Percentiles rank a stretch among this genome's conserved stretches.
Evolutionary conservation across 2,797 vertebrate genomes (phyloP).

Genomic region (Rallus crepitans): DNA sequence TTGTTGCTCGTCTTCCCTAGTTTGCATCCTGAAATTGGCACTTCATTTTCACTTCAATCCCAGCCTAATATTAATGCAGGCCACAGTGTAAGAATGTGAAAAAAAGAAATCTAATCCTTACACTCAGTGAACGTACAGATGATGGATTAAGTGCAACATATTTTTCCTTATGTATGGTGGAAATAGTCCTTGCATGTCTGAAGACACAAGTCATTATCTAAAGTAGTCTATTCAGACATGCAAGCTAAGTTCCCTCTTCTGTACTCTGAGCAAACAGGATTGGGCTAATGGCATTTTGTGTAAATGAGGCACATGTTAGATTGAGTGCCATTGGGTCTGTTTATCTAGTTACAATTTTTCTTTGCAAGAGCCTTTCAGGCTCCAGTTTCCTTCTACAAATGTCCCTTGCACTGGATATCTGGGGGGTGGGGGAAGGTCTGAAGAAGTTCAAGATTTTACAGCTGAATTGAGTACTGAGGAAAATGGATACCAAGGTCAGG

Average conservation of each 20-base stretch:
- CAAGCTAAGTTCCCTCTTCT: constrained; percentile 14
- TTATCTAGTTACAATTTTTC: constrained; percentile 15
- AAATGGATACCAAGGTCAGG: constrained; percentile 71
- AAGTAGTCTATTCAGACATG: not conserved
- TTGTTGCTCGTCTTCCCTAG: constrained; percentile 22
- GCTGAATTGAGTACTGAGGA: constrained; percentile 43
- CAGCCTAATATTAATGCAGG: constrained; percentile 46
- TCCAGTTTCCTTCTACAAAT: constrained; percentile 19
- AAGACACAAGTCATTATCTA: constrained; percentile 7
- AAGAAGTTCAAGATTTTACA: constrained; percentile 70
- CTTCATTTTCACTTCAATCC: constrained; percentile 54
- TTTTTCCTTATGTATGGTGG: constrained; percentile 40
- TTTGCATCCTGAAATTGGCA: constrained; percentile 59
- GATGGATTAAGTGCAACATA: constrained; percentile 34
- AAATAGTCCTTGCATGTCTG: not conserved
- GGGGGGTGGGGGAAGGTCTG: constrained; percentile 23
- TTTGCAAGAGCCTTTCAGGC: constrained; percentile 21
- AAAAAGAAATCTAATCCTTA: constrained; percentile 17
- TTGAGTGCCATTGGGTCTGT: constrained; percentile 12
- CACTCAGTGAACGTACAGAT: not conserved
- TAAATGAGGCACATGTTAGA: constrained; percentile 47
- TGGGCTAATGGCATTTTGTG: constrained; percentile 49
- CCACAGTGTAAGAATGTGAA: not conserved
- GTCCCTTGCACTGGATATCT: not conserved
- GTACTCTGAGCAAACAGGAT: constrained; percentile 53